Conservation (phyloP, 2,113 vertebrate genomes). For the Pongo pygmaeus region DNA sequence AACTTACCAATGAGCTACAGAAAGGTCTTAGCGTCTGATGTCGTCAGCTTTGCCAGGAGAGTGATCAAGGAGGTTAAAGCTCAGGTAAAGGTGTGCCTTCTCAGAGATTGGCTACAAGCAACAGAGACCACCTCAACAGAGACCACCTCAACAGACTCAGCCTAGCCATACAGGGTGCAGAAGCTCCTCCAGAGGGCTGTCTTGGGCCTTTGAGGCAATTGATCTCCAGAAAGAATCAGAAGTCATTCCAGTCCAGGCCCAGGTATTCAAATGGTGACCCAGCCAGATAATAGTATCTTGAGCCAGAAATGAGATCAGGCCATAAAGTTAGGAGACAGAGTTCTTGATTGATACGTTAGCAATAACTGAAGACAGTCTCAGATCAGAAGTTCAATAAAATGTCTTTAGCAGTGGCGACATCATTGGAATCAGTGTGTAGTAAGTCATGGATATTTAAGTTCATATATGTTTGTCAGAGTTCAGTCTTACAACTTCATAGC, state of each 20-base stretch:
- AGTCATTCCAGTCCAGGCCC: not conserved
- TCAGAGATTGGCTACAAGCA: not conserved
- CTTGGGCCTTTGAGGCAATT: not conserved
- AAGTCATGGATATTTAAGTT: not conserved
- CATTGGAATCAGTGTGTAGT: not conserved
- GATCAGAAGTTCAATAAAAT: not conserved
- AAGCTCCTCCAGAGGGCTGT: not conserved
- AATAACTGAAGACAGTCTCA: not conserved
- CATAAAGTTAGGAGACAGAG: not conserved
- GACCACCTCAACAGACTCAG: not conserved
- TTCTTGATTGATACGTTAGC: not conserved
- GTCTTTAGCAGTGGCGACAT: not conserved
- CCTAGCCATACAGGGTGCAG: not conserved
- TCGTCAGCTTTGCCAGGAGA: not conserved
- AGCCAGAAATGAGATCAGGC: slow-evolving; percentile 8
- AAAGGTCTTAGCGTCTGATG: not conserved
- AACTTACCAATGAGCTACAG: not conserved
- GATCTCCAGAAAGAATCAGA: not conserved
- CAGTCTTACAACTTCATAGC: not conserved
- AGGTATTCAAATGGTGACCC: not conserved
- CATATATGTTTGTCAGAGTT: not conserved
- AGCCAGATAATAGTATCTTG: not conserved
- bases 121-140: not conserved
- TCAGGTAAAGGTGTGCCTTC: not conserved
- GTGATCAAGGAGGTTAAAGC: not conserved